Percentiles rank a stretch among this genome's conserved stretches.
These are phyloP conservation scores for Eunapius fragilis DNA, from an alignment of 37 sponge, comb jelly and placozoan genomes.

Conservation along the genomic window DNA sequence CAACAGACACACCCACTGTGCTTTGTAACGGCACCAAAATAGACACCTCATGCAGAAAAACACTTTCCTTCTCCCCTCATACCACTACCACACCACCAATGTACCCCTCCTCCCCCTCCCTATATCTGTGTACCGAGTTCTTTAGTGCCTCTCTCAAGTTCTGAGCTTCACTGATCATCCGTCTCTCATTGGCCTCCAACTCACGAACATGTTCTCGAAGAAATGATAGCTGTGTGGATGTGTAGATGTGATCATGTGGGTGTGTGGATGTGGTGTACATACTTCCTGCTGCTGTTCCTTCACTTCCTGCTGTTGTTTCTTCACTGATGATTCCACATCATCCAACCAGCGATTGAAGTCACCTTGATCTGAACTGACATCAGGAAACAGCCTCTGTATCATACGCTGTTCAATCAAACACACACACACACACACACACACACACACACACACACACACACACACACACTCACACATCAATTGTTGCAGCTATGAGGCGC, in stretches of 20 bases:
- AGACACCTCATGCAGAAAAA: too few species aligned
- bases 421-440: not conserved
- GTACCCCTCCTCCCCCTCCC: not conserved
- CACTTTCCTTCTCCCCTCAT: too few species aligned
- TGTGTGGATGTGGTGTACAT: slow-evolving; percentile 4
- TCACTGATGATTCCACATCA: slow-evolving; percentile 20
- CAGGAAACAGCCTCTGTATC: slow-evolving; percentile 41
- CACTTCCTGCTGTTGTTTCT: not conserved
- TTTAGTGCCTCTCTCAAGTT: slow-evolving; percentile 31
- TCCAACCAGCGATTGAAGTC: slow-evolving; percentile 27
- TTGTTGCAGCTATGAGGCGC: too few species aligned
- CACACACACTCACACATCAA: not conserved
- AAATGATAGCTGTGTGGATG: not conserved
- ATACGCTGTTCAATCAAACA: not conserved
- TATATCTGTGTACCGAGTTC: slow-evolving; percentile 21
- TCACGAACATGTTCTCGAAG: slow-evolving; percentile 3
- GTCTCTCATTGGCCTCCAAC: slow-evolving; percentile 13
- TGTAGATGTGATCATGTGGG: not conserved
- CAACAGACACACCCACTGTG: too few species aligned
- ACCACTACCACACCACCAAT: too few species aligned
- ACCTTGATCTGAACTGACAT: slow-evolving; percentile 10
- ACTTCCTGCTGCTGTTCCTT: not conserved
- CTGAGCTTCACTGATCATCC: slow-evolving; percentile 25
- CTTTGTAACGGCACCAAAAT: too few species aligned
- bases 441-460: not conserved